Evolutionary conservation across 2,888 invertebrate genomes (phyloP).

Genomic region (Watsonalla binaria): DNA sequence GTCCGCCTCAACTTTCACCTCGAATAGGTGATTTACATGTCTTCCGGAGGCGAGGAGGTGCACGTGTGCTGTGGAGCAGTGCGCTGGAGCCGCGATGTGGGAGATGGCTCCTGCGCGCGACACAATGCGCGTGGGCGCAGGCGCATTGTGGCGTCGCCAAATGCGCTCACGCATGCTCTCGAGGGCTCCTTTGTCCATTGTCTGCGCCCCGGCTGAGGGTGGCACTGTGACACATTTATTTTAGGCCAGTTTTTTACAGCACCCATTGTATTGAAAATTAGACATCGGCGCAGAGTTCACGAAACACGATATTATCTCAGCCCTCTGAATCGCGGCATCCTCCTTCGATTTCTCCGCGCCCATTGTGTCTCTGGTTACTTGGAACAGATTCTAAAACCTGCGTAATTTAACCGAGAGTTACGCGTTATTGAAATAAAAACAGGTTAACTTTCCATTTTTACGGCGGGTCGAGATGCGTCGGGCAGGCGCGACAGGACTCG

Average conservation of each 20-base stretch:
- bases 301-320: conserved; percentile 70
- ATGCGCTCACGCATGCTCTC: conserved; percentile 39
- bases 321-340: conserved; percentile 51
- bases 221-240: conserved; percentile 78
- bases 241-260: conserved; percentile 70
- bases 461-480: conserved; percentile 30
- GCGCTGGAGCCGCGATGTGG: conserved; percentile 28
- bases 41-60: conserved; percentile 25
- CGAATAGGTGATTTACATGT: conserved; percentile 67
- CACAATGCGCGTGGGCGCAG: conserved; percentile 59
- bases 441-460: conserved; percentile 72
- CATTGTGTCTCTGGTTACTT: conserved; percentile 47
- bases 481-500: conserved; percentile 36
- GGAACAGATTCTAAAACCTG: conserved; percentile 39
- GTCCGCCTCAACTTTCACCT: conserved; percentile 74
- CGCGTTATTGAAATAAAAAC: conserved; percentile 57
- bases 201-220: conserved; percentile 61
- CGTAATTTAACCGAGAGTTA: conserved; percentile 20
- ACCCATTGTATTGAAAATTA: conserved; percentile 76
- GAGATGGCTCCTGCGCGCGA: conserved; percentile 26
- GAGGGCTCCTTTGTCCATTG: conserved; percentile 70
- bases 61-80: conserved; percentile 22
- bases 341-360: conserved; percentile 51
- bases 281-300: conserved; percentile 70
- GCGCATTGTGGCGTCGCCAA: conserved; percentile 54